Base-by-base conservation (phyloP, 92 coral and sea anemone species). In the Palythoa grandis region DNA sequence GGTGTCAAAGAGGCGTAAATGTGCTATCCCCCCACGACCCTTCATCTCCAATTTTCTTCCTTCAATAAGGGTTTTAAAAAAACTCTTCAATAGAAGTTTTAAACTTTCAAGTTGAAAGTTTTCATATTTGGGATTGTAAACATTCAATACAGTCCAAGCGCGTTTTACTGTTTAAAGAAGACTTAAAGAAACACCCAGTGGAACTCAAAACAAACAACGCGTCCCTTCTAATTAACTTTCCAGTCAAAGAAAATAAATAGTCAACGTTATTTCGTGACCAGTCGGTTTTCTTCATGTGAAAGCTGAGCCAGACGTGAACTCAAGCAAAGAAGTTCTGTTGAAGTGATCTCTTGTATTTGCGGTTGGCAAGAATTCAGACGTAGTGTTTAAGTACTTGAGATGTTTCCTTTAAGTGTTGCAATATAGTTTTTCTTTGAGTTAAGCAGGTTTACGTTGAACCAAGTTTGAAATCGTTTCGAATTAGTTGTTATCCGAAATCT, bases 1-100 rank as follows among this genome's bases (percentile, higher is more conserved):
- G 85, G 85, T 66, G 85, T 43, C 16, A 67, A 80, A 23, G 57
- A 80, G 85, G 85, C 85, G 85, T 80, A 80, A 80, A 43, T 66
- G 22, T 17, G 58, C 20, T 23, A 43, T 80, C 40, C 43, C 74
- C 85, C 43, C 61, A 15, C 84, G 35, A 38, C 37, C 73, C 61
- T 79, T 40, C 58, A 61, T 79, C 12, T 22, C 43, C 61, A 8
- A 48, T 60, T 47, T 47, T 48, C 50, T 57, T 77, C 50, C 68
- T 23, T 53, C 53, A 43, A 11, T 25, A 20, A 77, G 37, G 15
- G 54, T 54, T 43, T 43, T 43, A 43, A 43, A 25, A 65, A 80
- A 66, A 80, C 43, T 80, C 85, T 66, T 66, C 85, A 40, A 22
- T 23, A 38, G 61, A 80, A 47, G 16, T 68, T 80, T 37, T 47